Percentiles rank a stretch among this genome's conserved stretches.
These are phyloP conservation scores for Trichosurus vulpecula DNA, from an alignment of 2,797 vertebrate genomes.

Conservation along the genomic window DNA sequence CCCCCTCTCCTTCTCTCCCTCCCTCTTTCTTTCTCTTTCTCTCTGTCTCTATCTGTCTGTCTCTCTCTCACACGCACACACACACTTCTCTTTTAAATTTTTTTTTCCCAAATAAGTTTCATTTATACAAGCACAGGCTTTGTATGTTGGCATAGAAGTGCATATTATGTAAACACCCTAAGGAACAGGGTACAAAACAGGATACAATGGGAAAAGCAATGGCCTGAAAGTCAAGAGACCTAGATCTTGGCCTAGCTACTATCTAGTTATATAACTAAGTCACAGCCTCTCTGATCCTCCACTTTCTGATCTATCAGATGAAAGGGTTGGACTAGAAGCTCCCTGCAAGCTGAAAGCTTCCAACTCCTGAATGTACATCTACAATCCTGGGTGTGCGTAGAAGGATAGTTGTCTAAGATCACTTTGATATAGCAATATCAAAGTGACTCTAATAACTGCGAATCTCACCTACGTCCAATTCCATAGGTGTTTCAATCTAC, in stretches of 20 bases:
- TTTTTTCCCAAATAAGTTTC: constrained; percentile 53
- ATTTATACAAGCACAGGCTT: constrained; percentile 4
- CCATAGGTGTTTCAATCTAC: constrained; percentile 10
- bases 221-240: neutral
- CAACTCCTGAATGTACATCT: constrained; percentile 5
- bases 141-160: neutral
- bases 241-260: neutral
- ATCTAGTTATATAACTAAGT: neutral
- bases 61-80: neutral
- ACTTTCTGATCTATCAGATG: neutral
- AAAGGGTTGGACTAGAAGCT: neutral
- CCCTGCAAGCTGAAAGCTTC: neutral
- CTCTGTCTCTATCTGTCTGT: no score
- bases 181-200: constrained; percentile 31
- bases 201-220: neutral
- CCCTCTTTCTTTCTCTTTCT: no score
- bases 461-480: constrained; percentile 25
- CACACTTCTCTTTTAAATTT: neutral
- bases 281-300: neutral
- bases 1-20: no score
- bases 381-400: neutral
- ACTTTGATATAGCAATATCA: constrained; percentile 9
- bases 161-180: constrained; percentile 13
- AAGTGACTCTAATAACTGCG: neutral
- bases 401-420: constrained; percentile 1